phyloP scores from a whole-genome alignment of 2,113 vertebrate genomes.

The Tetrao urogallus region DNA sequence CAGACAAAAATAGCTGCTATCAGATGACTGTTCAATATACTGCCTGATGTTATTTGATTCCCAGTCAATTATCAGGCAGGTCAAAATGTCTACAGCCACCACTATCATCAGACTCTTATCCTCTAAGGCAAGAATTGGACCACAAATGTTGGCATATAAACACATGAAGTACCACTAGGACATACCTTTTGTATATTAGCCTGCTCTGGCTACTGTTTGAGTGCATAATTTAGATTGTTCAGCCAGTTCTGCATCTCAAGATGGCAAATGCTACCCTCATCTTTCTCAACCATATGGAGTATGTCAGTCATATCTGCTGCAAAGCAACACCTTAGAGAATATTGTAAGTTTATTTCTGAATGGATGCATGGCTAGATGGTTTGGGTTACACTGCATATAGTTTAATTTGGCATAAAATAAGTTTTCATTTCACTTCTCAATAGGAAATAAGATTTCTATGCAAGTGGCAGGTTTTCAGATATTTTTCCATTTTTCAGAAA shows the following conservation, averaged over 20 bases:
- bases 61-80: not conserved
- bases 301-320: fast-evolving
- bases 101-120: not conserved
- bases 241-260: not conserved
- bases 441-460: not conserved
- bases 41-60: not conserved
- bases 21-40: not conserved
- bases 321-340: not conserved
- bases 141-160: not conserved
- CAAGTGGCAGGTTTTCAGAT: not conserved
- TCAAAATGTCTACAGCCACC: not conserved
- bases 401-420: not conserved
- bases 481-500: not conserved
- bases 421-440: not conserved
- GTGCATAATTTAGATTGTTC: not conserved
- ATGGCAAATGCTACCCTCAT: not conserved
- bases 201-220: not conserved
- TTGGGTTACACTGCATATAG: not conserved
- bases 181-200: not conserved
- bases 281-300: not conserved
- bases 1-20: not conserved
- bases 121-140: not conserved
- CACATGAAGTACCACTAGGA: not conserved
- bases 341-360: not conserved
- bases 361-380: not conserved